Evolutionary conservation across 2,888 invertebrate genomes (phyloP), one percentile per base, ranked within the genome.

Genomic region (Chymomyza amoena): DNA sequence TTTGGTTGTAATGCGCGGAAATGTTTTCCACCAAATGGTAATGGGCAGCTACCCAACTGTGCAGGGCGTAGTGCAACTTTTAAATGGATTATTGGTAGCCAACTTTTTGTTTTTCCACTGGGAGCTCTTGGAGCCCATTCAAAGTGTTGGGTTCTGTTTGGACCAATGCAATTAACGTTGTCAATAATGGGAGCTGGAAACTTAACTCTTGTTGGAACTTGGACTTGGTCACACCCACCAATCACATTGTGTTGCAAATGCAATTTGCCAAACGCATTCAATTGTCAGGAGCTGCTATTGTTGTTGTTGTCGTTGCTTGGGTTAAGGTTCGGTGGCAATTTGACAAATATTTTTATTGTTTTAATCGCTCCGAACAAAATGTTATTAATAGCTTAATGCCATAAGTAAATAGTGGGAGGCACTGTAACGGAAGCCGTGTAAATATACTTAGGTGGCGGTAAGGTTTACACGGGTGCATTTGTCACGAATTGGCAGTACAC

Each of bases 331-430:
- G 73, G 84, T 86, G 84, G 84, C 88, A 84, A 84, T 76, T 84
- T 88, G 84, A 84, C 84, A 84, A 84, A 86, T 84, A 45, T 54
- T 66, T 86, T 87, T 78, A 84, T 84, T 84, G 87, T 81, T 84
- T 76, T 77, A 88, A 75, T 73, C 64, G 66, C 67, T 76, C n/a
- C 61, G 74, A 76, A 78, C 72, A 72, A 71, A 86, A 69, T 61
- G 80, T 75, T 87, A 78, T 82, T 85, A 83, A 82, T 87, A 76
- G 78, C 69, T 71, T 72, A 75, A 45, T 45, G 39, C 13, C 10
- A 45, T 45, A 45, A 45, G 39, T 45, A 45, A 45, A 45, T 45
- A 45, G 13, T 45, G 39, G 39, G 39, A 45, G 39, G 39, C 13
- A 13, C 13, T 45, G 39, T 13, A 45, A 45, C 39, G 39, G 13